Percentiles rank a stretch among this genome's conserved stretches.
Evolutionary conservation across 2,888 invertebrate species (phyloP).

Genomic region (Nebria brevicollis): DNA sequence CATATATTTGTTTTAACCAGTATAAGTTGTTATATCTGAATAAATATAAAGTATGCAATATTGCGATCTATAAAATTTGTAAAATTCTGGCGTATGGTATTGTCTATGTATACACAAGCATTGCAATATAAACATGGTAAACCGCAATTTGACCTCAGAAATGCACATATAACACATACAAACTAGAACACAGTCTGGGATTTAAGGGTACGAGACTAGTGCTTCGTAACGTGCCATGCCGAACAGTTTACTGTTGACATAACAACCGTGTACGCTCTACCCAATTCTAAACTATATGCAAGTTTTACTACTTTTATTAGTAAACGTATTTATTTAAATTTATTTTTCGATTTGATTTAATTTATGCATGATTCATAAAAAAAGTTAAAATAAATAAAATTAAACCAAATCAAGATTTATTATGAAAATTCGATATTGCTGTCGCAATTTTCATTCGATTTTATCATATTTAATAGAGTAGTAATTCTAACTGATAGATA

Average conservation of each 20-base stretch:
- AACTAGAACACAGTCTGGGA: constrained; percentile 1
- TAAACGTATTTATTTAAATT: too few relatives aligned
- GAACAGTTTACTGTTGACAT: background rate
- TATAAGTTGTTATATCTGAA: background rate
- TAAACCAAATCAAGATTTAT: too few relatives aligned
- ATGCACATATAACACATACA: constrained; percentile 20
- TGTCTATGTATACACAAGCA: background rate
- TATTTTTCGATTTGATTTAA: too few relatives aligned
- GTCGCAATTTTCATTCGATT: too few relatives aligned
- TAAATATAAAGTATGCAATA: constrained; percentile 4
- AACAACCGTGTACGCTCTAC: background rate
- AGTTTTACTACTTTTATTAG: too few relatives aligned
- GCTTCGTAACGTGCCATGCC: background rate
- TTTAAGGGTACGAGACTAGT: background rate
- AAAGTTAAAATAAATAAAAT: too few relatives aligned
- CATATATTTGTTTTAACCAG: background rate
- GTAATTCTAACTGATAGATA: too few relatives aligned
- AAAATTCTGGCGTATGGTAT: background rate
- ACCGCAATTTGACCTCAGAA: constrained; percentile 18
- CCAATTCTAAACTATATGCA: too few relatives aligned
- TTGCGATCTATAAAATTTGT: background rate
- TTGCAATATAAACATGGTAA: constrained; percentile 8
- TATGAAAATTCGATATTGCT: too few relatives aligned
- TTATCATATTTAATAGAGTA: too few relatives aligned
- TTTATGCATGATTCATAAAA: too few relatives aligned